Conservation (phyloP, 1,140 invertebrate genomes). For the Drosophila bipectinata region DNA sequence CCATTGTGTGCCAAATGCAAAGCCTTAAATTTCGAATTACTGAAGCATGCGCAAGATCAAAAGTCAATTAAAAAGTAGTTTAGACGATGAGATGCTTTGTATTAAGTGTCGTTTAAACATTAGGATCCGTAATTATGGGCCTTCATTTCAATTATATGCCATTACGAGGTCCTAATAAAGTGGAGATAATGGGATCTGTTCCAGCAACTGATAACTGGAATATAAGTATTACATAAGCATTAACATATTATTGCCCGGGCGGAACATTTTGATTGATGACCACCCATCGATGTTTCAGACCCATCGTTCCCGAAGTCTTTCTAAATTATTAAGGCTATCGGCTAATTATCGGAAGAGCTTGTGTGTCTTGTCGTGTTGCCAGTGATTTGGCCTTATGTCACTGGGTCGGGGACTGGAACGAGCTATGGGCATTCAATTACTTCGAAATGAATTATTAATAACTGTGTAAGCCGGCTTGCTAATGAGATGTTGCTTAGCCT, state of each 20-base stretch:
- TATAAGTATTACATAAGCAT: not conserved
- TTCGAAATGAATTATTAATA: conserved; percentile 76
- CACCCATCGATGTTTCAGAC: conserved; percentile 1
- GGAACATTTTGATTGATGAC: conserved; percentile 58
- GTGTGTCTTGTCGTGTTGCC: conserved; percentile 6
- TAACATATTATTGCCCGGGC: conserved; percentile 5
- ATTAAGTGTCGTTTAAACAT: conserved; percentile 33
- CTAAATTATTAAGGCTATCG: conserved; percentile 73
- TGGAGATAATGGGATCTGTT: conserved; percentile 53
- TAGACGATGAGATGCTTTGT: conserved; percentile 8
- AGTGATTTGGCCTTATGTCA: conserved; percentile 40
- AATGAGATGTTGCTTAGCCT: conserved; percentile 41
- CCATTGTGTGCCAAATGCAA: conserved; percentile 1
- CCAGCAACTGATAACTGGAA: conserved; percentile 45
- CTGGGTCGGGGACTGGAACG: conserved; percentile 21
- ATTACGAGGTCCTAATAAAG: conserved; percentile 41
- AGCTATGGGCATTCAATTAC: conserved; percentile 67
- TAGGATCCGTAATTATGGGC: too few relatives aligned
- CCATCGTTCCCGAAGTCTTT: conserved; percentile 10
- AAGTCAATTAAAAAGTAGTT: conserved; percentile 37
- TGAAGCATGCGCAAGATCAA: not conserved
- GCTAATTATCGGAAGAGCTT: conserved; percentile 71
- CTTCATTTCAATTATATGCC: conserved; percentile 53
- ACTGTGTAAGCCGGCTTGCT: conserved; percentile 60
- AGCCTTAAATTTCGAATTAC: too few relatives aligned